Percentiles rank a stretch among this genome's conserved stretches.
These are phyloP conservation scores for Mythimna albipuncta DNA, from an alignment of 2,888 invertebrate genomes.

Conservation along the genomic window DNA sequence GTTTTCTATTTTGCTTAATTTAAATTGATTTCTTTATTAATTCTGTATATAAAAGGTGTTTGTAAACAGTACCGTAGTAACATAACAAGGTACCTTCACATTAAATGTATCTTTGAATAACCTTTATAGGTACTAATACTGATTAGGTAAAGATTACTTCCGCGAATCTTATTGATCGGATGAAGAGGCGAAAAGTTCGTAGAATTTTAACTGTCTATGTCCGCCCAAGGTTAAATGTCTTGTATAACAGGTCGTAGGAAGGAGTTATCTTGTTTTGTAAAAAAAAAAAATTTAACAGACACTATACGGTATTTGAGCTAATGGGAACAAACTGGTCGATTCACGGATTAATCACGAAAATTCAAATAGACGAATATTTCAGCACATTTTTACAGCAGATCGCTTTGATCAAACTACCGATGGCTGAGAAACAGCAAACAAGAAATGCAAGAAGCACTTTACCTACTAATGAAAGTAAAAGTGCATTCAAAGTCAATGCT, in stretches of 20 bases:
- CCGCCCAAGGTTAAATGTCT: not conserved
- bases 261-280: not conserved
- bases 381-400: not conserved
- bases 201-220: not conserved
- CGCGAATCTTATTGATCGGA: slow-evolving; percentile 8
- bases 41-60: not conserved
- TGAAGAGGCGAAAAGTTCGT: not conserved
- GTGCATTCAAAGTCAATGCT: slow-evolving; percentile 82
- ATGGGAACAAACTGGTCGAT: not conserved
- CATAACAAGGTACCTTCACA: not conserved
- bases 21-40: slow-evolving; percentile 1
- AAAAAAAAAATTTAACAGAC: not conserved
- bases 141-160: not conserved
- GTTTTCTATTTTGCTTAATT: not conserved
- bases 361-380: not conserved
- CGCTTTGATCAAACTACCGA: not conserved
- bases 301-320: not conserved
- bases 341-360: not conserved
- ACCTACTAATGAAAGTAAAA: slow-evolving; percentile 87
- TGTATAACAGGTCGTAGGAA: not conserved
- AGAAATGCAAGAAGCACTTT: slow-evolving; percentile 53
- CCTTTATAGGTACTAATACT: not conserved
- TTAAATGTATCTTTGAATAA: not conserved
- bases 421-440: slow-evolving; percentile 31
- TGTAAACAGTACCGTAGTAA: not conserved